These are phyloP conservation scores for Megaceryle maxima DNA, from an alignment of 2,113 vertebrate species.

Conservation along the genomic window DNA sequence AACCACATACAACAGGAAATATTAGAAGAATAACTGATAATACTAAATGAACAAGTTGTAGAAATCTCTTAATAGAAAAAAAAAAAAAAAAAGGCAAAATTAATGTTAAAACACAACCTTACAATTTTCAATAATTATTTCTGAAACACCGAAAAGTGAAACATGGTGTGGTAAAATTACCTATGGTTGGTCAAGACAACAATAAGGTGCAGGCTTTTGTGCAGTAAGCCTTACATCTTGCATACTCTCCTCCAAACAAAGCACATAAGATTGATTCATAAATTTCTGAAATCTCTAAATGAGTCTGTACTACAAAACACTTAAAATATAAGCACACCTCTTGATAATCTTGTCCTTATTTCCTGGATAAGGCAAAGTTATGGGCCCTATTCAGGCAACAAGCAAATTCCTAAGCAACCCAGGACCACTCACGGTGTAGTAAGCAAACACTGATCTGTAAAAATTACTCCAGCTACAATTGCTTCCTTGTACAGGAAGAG, in stretches of 20 bases:
- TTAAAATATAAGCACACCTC: background rate
- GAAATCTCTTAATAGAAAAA: background rate
- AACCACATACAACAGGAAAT: background rate
- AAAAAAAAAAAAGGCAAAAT: background rate
- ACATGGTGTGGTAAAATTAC: background rate
- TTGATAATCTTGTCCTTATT: background rate
- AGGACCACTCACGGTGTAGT: accelerated
- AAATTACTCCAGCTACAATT: background rate
- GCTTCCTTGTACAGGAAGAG: background rate
- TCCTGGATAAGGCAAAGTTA: background rate
- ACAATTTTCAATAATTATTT: background rate
- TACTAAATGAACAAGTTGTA: background rate
- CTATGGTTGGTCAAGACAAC: background rate
- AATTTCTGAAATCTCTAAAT: background rate
- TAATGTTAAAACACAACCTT: background rate
- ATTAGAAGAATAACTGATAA: background rate
- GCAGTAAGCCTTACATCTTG: background rate
- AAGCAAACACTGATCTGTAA: background rate
- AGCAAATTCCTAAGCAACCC: background rate
- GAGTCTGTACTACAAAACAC: background rate
- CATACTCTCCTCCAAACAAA: background rate
- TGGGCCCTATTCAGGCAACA: background rate
- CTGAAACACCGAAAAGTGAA: background rate
- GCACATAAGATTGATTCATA: background rate
- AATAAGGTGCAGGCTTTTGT: background rate